Evolutionary conservation across 2,888 invertebrate species (phyloP).

Genomic region (Drosophila nigricruria): DNA sequence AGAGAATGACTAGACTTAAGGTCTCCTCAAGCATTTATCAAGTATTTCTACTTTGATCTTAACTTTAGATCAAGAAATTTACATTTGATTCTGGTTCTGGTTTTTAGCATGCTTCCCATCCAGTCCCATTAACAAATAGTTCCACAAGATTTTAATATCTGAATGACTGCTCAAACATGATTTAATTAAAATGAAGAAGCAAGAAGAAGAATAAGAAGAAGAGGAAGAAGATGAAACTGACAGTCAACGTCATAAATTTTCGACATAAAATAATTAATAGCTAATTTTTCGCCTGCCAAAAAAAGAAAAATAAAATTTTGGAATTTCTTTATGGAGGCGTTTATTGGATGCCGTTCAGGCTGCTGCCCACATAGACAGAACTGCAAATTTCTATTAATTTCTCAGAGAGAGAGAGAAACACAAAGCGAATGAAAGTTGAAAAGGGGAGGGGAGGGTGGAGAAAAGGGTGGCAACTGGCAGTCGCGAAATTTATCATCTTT

Average conservation of each 20-base stretch:
- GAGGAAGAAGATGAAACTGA: not conserved
- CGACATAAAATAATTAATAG: slow-evolving; percentile 37
- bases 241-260: slow-evolving; percentile 24
- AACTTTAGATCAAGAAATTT: not conserved
- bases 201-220: not conserved
- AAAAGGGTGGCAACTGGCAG: not conserved
- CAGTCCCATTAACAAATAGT: slow-evolving; percentile 17
- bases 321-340: slow-evolving; percentile 39
- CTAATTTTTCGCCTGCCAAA: slow-evolving; percentile 11
- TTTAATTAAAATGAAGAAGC: not conserved
- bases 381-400: slow-evolving; percentile 25
- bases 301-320: slow-evolving; percentile 3
- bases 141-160: slow-evolving; percentile 6
- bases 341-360: slow-evolving; percentile 19
- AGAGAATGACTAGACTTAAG: not conserved
- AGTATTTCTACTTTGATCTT: not conserved
- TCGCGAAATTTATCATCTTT: slow-evolving; percentile 25
- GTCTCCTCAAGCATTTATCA: not conserved
- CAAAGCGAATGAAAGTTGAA: not conserved
- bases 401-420: not conserved
- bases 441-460: not conserved
- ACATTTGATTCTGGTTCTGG: not conserved
- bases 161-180: slow-evolving; percentile 1
- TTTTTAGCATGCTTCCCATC: not conserved
- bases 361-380: slow-evolving; percentile 4